Base-by-base conservation (phyloP, 2,888 invertebrate species). In the Euplagia quadripunctaria region DNA sequence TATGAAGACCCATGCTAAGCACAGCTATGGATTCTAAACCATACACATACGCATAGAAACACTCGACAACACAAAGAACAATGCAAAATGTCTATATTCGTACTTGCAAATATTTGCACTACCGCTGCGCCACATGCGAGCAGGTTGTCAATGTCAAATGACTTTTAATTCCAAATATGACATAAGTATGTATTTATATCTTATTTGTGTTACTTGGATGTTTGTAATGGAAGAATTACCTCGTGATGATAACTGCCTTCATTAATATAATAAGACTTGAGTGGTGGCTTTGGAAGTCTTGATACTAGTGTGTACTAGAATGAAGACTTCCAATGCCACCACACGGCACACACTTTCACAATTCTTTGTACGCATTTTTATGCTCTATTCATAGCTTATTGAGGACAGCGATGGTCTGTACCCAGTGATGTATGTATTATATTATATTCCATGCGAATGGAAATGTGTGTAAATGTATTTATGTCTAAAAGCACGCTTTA, bases 391-490 rank as follows among this genome's bases (percentile, higher is more conserved):
- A 31, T 14, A 61, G 20, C 4, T 9, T 4, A 14, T 61, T n/a
- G 6, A 61, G 31, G 16, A 63, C 63, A 61, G 14, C 14, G 0
- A 8, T 16, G 31, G 31, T 61, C 12, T 61, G 43, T 46, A 66
- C 9, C 0, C 58, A 58, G 68, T 43, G 16, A 12, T 20, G 1
- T 31, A 31, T 31, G 31, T 31, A 31, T 20, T 20, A 58, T 20
- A 20, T 58, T 20, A 58, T 20, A 20, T 58, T 20, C 41, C 41
- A 41, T 64, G 20, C 9, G 16, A 58, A 31, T 1, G 31, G 31
- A 64, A n/a, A 71, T 46, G 58, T 52, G n/a, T 58, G 42, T 65
- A 9, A 8, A 71, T 58, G 8, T 64, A 52, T 46, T 31, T 64
- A 68, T 65, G 55, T 58, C 46, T 46, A 9, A 68, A 63, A 49